phyloP scores from a whole-genome alignment of 2,113 vertebrate genomes.

The Sinocyclocheilus grahami region DNA sequence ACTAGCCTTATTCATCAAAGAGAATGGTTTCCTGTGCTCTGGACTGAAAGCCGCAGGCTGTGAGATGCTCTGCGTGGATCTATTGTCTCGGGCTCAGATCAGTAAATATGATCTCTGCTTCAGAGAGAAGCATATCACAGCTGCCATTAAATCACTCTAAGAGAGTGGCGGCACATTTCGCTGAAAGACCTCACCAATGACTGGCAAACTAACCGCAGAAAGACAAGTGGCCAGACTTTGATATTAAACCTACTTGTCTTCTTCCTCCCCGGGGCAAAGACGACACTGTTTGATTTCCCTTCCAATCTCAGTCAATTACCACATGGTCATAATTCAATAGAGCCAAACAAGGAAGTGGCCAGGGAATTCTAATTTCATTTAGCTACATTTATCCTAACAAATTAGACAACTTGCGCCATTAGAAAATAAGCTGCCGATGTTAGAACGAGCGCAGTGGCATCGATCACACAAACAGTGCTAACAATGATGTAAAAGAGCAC shows the following conservation, averaged over 20 bases:
- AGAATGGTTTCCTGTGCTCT: not conserved
- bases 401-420: conserved; percentile 65
- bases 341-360: conserved; percentile 70
- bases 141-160: conserved; percentile 68
- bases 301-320: conserved; percentile 74
- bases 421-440: conserved; percentile 55
- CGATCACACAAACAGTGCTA: conserved; percentile 38
- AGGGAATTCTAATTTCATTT: conserved; percentile 74
- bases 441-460: conserved; percentile 37
- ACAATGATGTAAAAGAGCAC: conserved; percentile 12
- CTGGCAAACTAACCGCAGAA: conserved; percentile 31
- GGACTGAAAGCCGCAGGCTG: conserved; percentile 48
- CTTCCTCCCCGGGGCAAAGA: conserved; percentile 43
- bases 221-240: conserved; percentile 35
- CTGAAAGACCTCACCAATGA: conserved; percentile 48
- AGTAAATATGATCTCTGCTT: conserved; percentile 71
- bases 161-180: conserved; percentile 62
- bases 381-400: conserved; percentile 73
- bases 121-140: conserved; percentile 68
- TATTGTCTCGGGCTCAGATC: conserved; percentile 57
- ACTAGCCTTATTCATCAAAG: conserved; percentile 1
- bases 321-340: conserved; percentile 66
- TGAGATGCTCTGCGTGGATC: conserved; percentile 46
- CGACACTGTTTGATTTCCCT: conserved; percentile 51
- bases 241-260: conserved; percentile 78